Base-by-base conservation (phyloP, 1,140 invertebrate genomes). In the Acromyrmex charruanus region DNA sequence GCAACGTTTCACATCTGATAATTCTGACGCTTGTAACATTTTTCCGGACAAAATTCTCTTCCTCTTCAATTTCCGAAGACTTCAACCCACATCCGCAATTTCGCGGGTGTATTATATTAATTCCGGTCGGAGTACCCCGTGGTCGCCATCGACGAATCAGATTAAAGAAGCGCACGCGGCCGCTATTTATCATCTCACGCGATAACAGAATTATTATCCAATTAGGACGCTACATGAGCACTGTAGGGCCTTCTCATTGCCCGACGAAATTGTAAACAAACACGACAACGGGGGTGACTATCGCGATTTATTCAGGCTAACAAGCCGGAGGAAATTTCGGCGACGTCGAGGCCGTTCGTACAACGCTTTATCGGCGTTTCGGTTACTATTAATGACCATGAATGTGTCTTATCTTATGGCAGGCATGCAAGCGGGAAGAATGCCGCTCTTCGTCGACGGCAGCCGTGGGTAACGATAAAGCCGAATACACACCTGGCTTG, bases 201-300 rank as follows among this genome's bases (percentile, higher is more conserved):
- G 79, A 81, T 81, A 81, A 81, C 65, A 58, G 35, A 81, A 10
- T 84, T 84, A 84, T 84, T 74, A 51, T 74, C 69, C 68, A 74
- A 84, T 84, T 84, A 84, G 71, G 25, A 44, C n/a, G 35, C 49
- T 44, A 44, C 25, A 59, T 9, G 49, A 71, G 69, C 14, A 44
- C 55, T 18, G 25, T 16, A 18, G 14, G 14, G 10, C 7, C 39
- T 31, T n/a, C 69, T 55, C 21, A 1, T 16, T 25, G 75, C 39
- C 68, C 4, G 39, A 49, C 21, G n/a, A 74, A 61, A 84, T 51
- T 49, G 51, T 84, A 84, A 84, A 81, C 79, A 81, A 81, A 84
- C 69, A 74, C 58, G 39, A 49, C 44, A 25, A 21, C 9, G 14
- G 21, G 55, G 68, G 2, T 49, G 69, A 25, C 55, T 84, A 82